Percentiles rank a stretch among this genome's conserved stretches.
phyloP scores from a whole-genome alignment of 2,888 invertebrate genomes.

The Electrophaes corylata region DNA sequence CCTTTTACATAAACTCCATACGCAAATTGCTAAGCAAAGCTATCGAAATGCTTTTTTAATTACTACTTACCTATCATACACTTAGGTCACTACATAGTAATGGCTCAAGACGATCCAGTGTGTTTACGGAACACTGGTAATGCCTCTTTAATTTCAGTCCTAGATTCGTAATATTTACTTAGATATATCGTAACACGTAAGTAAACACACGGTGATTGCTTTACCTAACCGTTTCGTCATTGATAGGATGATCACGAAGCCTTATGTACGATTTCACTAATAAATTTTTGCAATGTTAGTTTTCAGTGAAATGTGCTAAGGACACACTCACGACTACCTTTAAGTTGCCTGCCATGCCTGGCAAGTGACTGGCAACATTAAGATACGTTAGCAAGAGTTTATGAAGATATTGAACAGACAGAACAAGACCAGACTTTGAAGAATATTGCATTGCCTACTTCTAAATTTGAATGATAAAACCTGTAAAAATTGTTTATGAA shows the following conservation, averaged over 20 bases:
- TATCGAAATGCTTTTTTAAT: slow-evolving; percentile 18
- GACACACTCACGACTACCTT: slow-evolving; percentile 31
- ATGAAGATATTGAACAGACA: not conserved
- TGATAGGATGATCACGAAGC: slow-evolving; percentile 59
- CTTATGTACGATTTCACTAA: slow-evolving; percentile 68
- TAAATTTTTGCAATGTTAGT: slow-evolving; percentile 34
- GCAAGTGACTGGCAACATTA: not conserved
- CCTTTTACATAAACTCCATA: not conserved
- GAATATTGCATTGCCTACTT: no score
- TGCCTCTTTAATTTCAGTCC: slow-evolving; percentile 29
- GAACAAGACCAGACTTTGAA: no score
- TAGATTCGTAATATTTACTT: slow-evolving; percentile 34
- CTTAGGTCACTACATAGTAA: slow-evolving; percentile 1
- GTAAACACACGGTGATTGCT: slow-evolving; percentile 17
- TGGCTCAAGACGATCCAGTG: not conserved
- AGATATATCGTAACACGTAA: slow-evolving; percentile 27
- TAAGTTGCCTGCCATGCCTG: no score
- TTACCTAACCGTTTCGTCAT: slow-evolving; percentile 37
- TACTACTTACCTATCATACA: not conserved
- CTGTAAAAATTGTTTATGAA: no score
- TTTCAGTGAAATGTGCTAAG: slow-evolving; percentile 31
- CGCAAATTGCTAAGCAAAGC: slow-evolving; percentile 9
- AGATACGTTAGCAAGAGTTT: not conserved
- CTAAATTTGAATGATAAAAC: no score
- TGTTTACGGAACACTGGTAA: slow-evolving; percentile 22